Conservation (phyloP, 2,113 vertebrate genomes). For the Melospiza georgiana region DNA sequence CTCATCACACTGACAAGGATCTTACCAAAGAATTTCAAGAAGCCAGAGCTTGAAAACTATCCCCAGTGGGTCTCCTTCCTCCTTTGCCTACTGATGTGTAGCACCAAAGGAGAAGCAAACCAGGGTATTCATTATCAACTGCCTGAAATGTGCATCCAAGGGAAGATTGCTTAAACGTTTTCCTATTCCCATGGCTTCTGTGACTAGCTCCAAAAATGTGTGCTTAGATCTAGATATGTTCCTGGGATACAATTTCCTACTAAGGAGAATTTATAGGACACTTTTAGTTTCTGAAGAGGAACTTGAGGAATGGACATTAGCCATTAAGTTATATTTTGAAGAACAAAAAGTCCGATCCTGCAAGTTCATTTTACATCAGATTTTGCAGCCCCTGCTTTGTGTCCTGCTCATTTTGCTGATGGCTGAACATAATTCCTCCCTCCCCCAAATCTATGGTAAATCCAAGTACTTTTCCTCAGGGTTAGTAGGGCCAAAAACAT, state of each 20-base stretch:
- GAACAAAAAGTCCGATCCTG: not conserved
- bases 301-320: not conserved
- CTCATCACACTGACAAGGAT: not conserved
- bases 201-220: rapidly evolving
- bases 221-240: not conserved
- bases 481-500: not conserved
- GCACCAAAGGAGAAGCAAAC: not conserved
- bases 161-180: not conserved
- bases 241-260: not conserved
- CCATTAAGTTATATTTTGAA: not conserved
- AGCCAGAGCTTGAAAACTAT: not conserved
- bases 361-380: not conserved
- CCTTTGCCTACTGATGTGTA: not conserved
- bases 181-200: not conserved
- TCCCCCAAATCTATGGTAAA: not conserved
- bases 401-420: not conserved
- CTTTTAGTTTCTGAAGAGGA: not conserved
- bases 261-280: not conserved
- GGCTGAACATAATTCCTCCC: not conserved
- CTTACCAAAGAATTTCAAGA: conserved; percentile 1
- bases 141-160: rapidly evolving
- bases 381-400: not conserved
- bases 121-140: not conserved
- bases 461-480: not conserved
- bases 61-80: not conserved